Base-by-base conservation (phyloP, 2,888 invertebrate genomes). In the Pseudeuparius sepicola region DNA sequence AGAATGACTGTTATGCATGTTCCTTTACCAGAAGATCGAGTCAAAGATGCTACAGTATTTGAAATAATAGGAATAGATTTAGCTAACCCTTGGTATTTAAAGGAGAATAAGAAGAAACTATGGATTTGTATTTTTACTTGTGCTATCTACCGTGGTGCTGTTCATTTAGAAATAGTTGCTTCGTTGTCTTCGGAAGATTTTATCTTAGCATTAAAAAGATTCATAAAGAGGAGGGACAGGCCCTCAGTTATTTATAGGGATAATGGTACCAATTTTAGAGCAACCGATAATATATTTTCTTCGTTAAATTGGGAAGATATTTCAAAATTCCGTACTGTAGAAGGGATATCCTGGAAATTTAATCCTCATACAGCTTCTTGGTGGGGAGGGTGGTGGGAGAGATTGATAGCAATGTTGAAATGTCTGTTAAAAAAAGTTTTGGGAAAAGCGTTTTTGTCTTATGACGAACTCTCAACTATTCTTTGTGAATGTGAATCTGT, bases 11-110 rank as follows among this genome's bases (percentile, higher is more conserved):
- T 14, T 14, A 11, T 10, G 14, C 15, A 14, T 14, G 14, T 14
- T 11, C 28, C 28, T 6, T 39, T 39, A 13, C 28, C 28, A 13
- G 15, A 14, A 5, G 14, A 28, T 14, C 13, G 10, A 28, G 7
- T 28, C n/a, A 12, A 28, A 12, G 28, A 28, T 12, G 28, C 28
- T 14, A 14, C 13, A 14, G 28, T 28, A 4, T 28, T 28, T 14
- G 7, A 28, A 28, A 14, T 28, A 6, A 14, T 28, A 10, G 28
- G 14, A 28, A 14, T 28, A 9, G 15, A 28, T 14, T 14, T 28
- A 16, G 28, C 28, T 13, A 16, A 10, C 5, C 10, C 28, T 3
- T 14, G 14, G 10, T 13, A 9, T 14, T 13, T 28, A 14, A 28
- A 12, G 6, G 14, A 28, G 10, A 28, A 28, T 28, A 10, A 12